These are phyloP conservation scores for Melinopterus prodromus DNA, from an alignment of 2,888 invertebrate genomes.

Conservation along the genomic window DNA sequence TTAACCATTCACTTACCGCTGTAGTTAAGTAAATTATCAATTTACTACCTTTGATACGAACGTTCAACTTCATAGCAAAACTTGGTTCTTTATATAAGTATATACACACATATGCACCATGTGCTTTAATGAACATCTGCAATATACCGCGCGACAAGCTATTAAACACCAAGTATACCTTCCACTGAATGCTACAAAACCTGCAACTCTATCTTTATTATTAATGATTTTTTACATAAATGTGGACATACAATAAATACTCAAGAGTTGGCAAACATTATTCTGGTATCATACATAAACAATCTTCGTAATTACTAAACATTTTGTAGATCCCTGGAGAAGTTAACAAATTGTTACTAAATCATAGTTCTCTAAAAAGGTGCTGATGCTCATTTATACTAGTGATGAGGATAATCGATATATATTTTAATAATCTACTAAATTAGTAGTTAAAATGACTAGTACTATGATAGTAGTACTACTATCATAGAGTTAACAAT, in stretches of 20 bases:
- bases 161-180: neutral
- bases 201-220: neutral
- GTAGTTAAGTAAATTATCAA: constrained; percentile 19
- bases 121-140: neutral
- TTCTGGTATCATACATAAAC: no score
- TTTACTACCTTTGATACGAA: neutral
- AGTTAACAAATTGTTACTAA: no score
- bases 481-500: no score
- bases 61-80: neutral
- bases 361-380: no score
- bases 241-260: neutral
- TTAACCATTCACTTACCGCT: constrained; percentile 12
- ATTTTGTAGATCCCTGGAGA: no score
- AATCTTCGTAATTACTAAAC: no score
- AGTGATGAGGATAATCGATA: no score
- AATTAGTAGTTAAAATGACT: no score
- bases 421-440: no score
- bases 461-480: no score
- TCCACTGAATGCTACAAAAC: neutral
- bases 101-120: neutral
- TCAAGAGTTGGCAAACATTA: no score
- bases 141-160: neutral
- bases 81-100: neutral
- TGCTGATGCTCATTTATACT: no score
- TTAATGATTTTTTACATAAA: neutral